Evolutionary conservation across 2,888 invertebrate species (phyloP).

Genomic region (Mesoligia furuncula): DNA sequence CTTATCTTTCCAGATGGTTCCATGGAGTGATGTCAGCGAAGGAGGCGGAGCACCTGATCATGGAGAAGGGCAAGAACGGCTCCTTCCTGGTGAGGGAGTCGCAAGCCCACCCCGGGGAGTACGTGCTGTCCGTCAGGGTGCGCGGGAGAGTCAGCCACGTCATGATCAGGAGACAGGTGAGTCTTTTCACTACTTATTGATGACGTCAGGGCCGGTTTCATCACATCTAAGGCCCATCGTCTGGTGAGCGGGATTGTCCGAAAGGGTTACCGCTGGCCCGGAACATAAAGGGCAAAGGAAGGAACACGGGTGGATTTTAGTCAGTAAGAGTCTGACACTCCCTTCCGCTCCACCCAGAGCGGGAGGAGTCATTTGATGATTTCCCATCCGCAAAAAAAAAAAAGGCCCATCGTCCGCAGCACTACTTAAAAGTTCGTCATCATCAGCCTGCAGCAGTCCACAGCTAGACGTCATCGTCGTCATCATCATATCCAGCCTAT

Average conservation of each 20-base stretch:
- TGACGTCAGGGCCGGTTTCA: not conserved
- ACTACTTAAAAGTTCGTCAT: not conserved
- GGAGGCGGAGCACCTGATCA: slow-evolving; percentile 96
- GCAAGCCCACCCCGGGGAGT: slow-evolving; percentile 98
- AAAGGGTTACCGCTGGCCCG: too few relatives aligned
- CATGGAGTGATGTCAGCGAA: slow-evolving; percentile 97
- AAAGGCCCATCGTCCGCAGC: not conserved
- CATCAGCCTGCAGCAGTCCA: too few relatives aligned
- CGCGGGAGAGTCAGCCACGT: slow-evolving; percentile 99
- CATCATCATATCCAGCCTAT: too few relatives aligned
- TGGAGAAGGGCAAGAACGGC: slow-evolving; percentile 98
- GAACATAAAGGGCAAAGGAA: too few relatives aligned
- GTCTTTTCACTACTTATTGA: slow-evolving; percentile 30
- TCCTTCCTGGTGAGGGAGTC: slow-evolving; percentile 99
- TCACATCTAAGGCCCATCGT: not conserved
- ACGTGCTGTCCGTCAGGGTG: slow-evolving; percentile 97
- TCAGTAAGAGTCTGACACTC: too few relatives aligned
- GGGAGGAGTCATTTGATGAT: too few relatives aligned
- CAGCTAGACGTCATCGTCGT: too few relatives aligned
- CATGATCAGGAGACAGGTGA: slow-evolving; percentile 96
- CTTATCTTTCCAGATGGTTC: slow-evolving; percentile 91
- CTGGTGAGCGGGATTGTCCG: too few relatives aligned
- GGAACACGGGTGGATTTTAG: too few relatives aligned
- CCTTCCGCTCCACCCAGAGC: too few relatives aligned
- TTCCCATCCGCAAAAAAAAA: too few relatives aligned